Evolutionary conservation across 2,888 invertebrate genomes (phyloP), one percentile per base, ranked within the genome.

Genomic region (Abrostola tripartita): DNA sequence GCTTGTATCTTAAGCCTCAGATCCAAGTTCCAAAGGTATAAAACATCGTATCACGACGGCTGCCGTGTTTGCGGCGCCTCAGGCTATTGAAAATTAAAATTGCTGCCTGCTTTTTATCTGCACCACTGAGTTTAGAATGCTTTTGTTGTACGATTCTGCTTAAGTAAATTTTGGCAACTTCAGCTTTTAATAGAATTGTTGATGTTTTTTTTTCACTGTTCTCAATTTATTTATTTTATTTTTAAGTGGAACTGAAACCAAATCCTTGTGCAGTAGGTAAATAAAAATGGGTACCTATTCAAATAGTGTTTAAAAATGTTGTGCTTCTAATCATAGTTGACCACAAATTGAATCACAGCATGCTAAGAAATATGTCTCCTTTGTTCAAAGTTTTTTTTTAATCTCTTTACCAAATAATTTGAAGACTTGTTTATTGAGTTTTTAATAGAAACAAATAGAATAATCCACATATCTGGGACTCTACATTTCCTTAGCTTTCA

Each of bases 61-160:
- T 85, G 81, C 84, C 81, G 85, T 88, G 86, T 88, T 90, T 87
- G 87, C 81, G 78, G 76, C 84, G 90, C 91, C 93, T 90, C 84
- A 74, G 93, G 91, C 90, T 87, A 92, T 91, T 87, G 89, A 88
- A 93, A 92, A 94, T 93, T 93, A 93, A 92, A 92, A 92, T 89
- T 87, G 87, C 88, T 86, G 84, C 85, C 84, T 84, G 81, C 74
- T 79, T 88, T 90, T 90, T 91, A 88, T 89, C 85, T 86, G 85
- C 85, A 81, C 85, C 86, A 79, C 85, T 85, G 84, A 83, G 81
- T 83, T 85, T 83, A 85, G 80, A 76, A 77, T 60, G 81, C 83
- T 85, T 87, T 88, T 90, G 87, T 88, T 79, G 75, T 66, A 61
- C 65, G 58, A 60, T 73, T 75, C 65, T 69, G 35, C 81, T 80